phyloP scores from a whole-genome alignment of 2,888 invertebrate species.

The Pseudococcus viburni region DNA sequence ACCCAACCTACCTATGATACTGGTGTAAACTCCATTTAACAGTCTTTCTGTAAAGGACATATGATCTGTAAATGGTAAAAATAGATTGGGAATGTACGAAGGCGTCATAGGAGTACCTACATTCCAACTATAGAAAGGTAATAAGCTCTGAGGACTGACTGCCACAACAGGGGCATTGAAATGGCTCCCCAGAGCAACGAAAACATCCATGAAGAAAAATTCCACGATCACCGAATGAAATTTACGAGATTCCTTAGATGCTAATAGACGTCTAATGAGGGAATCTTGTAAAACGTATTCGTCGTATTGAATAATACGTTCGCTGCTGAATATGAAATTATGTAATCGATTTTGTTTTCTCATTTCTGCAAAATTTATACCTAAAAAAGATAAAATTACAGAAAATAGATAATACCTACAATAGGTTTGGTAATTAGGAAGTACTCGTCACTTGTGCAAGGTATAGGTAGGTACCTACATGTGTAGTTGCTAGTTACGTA shows the following conservation, averaged over 20 bases:
- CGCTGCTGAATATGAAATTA: constrained; percentile 48
- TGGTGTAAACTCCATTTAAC: constrained; percentile 54
- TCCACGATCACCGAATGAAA: constrained; percentile 63
- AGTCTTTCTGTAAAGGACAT: constrained; percentile 63
- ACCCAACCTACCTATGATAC: not conserved
- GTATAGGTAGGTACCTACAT: no score
- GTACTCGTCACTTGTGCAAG: no score
- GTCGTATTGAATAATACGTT: constrained; percentile 5
- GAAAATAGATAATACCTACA: not conserved
- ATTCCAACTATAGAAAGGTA: constrained; percentile 60
- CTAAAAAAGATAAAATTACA: not conserved
- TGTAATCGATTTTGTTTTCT: constrained; percentile 46
- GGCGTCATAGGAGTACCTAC: constrained; percentile 65
- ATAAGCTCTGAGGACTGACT: constrained; percentile 58
- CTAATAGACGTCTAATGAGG: constrained; percentile 57
- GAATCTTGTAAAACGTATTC: constrained; percentile 38
- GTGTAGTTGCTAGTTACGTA: no score
- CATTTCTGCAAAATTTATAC: constrained; percentile 38
- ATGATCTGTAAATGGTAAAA: constrained; percentile 50
- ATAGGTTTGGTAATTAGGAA: not conserved
- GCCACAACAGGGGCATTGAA: constrained; percentile 65
- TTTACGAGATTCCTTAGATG: constrained; percentile 18
- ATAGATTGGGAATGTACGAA: constrained; percentile 64
- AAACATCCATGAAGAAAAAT: constrained; percentile 61
- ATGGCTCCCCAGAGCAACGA: constrained; percentile 59